Percentiles rank a stretch among this genome's conserved stretches.
Evolutionary conservation across 2,113 vertebrate species (phyloP).

Genomic region (Struthio camelus): DNA sequence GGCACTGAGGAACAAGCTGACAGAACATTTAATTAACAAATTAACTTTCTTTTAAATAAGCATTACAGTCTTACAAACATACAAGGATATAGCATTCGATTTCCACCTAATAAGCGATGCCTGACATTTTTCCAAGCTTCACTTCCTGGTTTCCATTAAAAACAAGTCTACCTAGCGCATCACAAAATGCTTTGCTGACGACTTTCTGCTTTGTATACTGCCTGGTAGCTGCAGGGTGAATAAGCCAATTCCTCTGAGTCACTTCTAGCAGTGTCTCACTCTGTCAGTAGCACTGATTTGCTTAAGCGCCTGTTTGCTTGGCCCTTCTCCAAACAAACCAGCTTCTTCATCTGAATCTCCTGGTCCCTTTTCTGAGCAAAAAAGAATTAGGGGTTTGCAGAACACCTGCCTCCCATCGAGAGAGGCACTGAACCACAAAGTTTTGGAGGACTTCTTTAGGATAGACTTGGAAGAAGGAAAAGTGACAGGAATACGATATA

Average conservation of each 20-base stretch:
- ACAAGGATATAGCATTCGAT: neutral
- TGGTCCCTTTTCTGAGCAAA: neutral
- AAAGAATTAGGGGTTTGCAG: neutral
- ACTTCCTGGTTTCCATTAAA: conserved; percentile 24
- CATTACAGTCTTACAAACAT: conserved; percentile 18
- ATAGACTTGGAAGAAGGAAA: neutral
- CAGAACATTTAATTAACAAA: conserved; percentile 55
- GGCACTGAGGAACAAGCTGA: conserved; percentile 44
- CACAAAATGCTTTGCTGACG: conserved; percentile 38
- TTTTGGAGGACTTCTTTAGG: neutral
- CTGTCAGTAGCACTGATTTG: neutral
- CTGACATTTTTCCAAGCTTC: conserved; percentile 41
- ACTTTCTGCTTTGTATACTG: conserved; percentile 5
- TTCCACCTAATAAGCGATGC: neutral
- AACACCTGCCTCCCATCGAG: neutral
- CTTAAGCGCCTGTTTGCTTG: neutral
- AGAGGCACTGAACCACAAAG: neutral
- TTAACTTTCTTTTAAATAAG: conserved; percentile 53
- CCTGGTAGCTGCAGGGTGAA: neutral
- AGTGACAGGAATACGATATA: neutral
- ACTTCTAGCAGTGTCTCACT: conserved; percentile 6
- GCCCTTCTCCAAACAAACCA: conserved; percentile 20
- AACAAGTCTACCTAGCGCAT: conserved; percentile 41
- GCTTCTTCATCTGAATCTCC: neutral
- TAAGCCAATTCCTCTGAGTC: conserved; percentile 47